phyloP scores from a whole-genome alignment of 2,113 vertebrate genomes.

The Neogale vison region DNA sequence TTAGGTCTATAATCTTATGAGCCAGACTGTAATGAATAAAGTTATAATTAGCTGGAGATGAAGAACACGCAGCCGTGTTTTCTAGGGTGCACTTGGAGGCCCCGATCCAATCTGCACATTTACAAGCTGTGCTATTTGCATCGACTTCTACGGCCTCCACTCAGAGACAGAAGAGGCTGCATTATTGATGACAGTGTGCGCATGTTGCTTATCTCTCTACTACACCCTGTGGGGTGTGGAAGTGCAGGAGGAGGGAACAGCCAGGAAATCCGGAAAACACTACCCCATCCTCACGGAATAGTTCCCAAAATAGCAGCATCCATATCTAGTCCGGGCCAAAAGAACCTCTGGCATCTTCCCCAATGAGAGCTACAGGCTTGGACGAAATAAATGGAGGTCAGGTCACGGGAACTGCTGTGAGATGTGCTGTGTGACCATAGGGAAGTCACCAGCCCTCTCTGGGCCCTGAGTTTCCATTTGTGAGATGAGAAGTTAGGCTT shows the following conservation, averaged over 20 bases:
- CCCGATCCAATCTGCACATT: slow-evolving; percentile 80
- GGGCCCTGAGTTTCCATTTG: not conserved
- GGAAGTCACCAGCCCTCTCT: slow-evolving; percentile 40
- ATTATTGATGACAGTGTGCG: slow-evolving; percentile 67
- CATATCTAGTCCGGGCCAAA: slow-evolving; percentile 52
- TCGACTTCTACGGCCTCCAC: slow-evolving; percentile 76
- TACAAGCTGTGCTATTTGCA: slow-evolving; percentile 82
- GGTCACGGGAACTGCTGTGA: not conserved
- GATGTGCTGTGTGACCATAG: slow-evolving; percentile 27
- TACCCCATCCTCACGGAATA: slow-evolving; percentile 65
- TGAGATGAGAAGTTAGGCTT: not conserved
- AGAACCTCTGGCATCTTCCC: slow-evolving; percentile 55
- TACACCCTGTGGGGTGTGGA: slow-evolving; percentile 62
- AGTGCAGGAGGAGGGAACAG: slow-evolving; percentile 63
- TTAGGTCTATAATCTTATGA: slow-evolving; percentile 83
- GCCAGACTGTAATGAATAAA: slow-evolving; percentile 84
- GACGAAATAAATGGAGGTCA: not conserved
- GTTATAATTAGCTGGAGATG: slow-evolving; percentile 82
- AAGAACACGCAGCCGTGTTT: slow-evolving; percentile 80
- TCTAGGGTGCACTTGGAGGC: slow-evolving; percentile 82
- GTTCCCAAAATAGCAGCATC: slow-evolving; percentile 68
- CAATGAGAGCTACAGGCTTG: not conserved
- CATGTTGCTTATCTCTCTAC: slow-evolving; percentile 66
- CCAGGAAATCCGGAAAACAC: slow-evolving; percentile 79
- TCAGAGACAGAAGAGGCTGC: slow-evolving; percentile 76